Base-by-base conservation (phyloP, 2,113 vertebrate genomes). In the Mesocricetus auratus region DNA sequence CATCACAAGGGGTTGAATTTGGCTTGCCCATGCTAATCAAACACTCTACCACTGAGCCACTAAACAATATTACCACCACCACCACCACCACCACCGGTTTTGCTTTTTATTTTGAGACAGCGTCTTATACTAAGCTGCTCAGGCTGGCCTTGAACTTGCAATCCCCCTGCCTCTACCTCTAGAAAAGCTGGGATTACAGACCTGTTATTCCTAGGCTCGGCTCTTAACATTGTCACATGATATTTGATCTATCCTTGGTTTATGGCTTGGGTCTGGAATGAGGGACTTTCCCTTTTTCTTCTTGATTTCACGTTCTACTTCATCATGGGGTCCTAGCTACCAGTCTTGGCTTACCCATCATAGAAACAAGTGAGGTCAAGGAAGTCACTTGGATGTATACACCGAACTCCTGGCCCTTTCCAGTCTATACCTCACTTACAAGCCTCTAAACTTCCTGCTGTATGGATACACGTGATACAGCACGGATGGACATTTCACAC, bases 401-500 rank as follows among this genome's bases (percentile, higher is more conserved):
- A 42, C 12, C 24, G n/a, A 89, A 21, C 26, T 19, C 6, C 4
- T 0, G 45, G 7, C 68, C 0, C 29, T 47, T 36, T 0, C 13
- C 45, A 79, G 3, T 24, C 56, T 5, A 4, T 0, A 16, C 24
- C 47, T 62, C 22, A 31, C 5, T 33, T 8, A 19, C 5, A 13
- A 19, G 0, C 11, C 17, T 60, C 7, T 69, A 1, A 0, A 16
- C 1, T 5, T 5, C 16, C 33, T 45, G 45, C 60, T 60, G 13
- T 31, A 66, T 9, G 12, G 39, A 7, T 19, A 19, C 5, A 6
- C 21, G 0, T 0, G 21, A 13, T 13, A 36, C 47, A 10, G n/a
- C n/a, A n/a, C n/a, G n/a, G n/a, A n/a, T 1, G 10, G 69, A 10
- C 60, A 31, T 5, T 7, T 33, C 31, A 33, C 12, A 26, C 31